Percentiles rank a stretch among this genome's conserved stretches.
Evolutionary conservation across 2,113 vertebrate species (phyloP).

Genomic region (Prietella phreatophila): DNA sequence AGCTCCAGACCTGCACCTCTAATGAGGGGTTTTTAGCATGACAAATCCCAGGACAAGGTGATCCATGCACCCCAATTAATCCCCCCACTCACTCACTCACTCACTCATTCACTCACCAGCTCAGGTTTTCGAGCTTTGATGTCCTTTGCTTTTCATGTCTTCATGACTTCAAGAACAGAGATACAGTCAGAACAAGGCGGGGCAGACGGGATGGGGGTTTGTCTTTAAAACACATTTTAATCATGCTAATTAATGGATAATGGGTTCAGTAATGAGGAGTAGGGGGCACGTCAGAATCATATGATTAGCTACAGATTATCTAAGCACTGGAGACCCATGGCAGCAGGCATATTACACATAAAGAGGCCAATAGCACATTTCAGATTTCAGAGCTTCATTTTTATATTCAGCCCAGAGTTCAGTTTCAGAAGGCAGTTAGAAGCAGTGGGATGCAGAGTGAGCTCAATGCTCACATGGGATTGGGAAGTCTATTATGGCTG

Average conservation of each 20-base stretch:
- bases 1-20: conserved; percentile 64
- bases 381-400: conserved; percentile 38
- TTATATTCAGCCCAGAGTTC: conserved; percentile 37
- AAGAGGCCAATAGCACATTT: conserved; percentile 31
- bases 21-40: conserved; percentile 74
- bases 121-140: conserved; percentile 74
- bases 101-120: conserved; percentile 41
- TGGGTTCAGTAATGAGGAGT: conserved; percentile 73
- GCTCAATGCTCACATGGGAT: conserved; percentile 41
- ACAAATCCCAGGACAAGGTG: conserved; percentile 57
- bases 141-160: conserved; percentile 78
- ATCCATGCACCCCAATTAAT: conserved; percentile 73
- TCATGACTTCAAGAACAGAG: conserved; percentile 50
- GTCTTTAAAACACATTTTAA: conserved; percentile 73
- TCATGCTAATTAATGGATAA: conserved; percentile 81
- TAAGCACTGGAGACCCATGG: conserved; percentile 34
- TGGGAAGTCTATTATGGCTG: conserved; percentile 48
- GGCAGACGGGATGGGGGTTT: conserved; percentile 56
- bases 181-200: conserved; percentile 69
- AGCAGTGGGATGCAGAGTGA: conserved; percentile 38
- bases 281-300: conserved; percentile 69
- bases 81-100: conserved; percentile 49
- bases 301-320: conserved; percentile 67
- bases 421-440: conserved; percentile 37
- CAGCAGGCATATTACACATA: conserved; percentile 6